A percentile compares a stretch with the other conserved stretches of the same genome.
Conservation (phyloP, 2,888 invertebrate species). For the Chloroclystis v-ata region DNA sequence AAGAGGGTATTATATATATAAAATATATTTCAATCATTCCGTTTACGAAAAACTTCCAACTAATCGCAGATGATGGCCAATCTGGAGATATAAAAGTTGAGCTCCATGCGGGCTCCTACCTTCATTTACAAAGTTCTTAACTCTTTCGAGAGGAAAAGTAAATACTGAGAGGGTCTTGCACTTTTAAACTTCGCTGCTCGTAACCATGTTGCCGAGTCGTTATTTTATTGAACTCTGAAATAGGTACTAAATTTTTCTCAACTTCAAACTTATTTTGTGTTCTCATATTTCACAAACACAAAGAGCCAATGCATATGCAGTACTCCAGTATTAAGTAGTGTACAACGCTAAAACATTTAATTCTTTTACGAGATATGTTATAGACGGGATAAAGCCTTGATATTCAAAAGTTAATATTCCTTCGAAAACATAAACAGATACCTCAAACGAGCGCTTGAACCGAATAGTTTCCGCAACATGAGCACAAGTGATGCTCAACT, state of each 20-base stretch:
- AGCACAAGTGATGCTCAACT: constrained; percentile 35
- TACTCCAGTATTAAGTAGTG: too few species aligned
- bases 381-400: not conserved
- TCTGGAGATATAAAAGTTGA: constrained; percentile 61
- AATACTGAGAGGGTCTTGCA: constrained; percentile 43
- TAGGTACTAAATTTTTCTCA: too few species aligned
- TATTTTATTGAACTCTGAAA: not conserved
- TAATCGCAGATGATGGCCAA: constrained; percentile 43
- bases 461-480: constrained; percentile 27
- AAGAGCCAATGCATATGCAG: too few species aligned
- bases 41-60: constrained; percentile 23
- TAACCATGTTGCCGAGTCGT: constrained; percentile 9
- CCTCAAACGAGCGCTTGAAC: constrained; percentile 23
- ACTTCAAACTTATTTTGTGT: too few species aligned
- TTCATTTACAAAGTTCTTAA: constrained; percentile 50
- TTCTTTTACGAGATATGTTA: not conserved
- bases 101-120: constrained; percentile 61
- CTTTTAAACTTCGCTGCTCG: constrained; percentile 18
- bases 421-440: constrained; percentile 18
- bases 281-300: too few species aligned
- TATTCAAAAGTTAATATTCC: constrained; percentile 10
- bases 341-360: too few species aligned
- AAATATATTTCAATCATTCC: not conserved
- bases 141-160: constrained; percentile 55
- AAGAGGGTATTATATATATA: too few species aligned